These are phyloP conservation scores for Tipula confusa DNA, from an alignment of 2,888 invertebrate species.

Conservation along the genomic window DNA sequence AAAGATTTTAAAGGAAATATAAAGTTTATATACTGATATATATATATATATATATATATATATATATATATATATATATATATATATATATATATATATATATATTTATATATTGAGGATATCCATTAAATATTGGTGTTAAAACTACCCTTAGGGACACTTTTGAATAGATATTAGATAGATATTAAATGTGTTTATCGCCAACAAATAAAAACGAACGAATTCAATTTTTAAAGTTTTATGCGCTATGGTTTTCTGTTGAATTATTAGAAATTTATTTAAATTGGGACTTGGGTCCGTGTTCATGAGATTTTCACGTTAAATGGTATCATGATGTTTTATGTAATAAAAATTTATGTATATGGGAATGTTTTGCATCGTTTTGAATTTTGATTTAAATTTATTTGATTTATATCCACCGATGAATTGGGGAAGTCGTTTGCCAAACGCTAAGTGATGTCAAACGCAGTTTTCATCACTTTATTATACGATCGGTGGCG, in stretches of 20 bases:
- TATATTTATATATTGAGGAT: neutral
- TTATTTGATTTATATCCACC: neutral
- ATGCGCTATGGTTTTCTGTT: neutral
- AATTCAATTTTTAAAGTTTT: neutral
- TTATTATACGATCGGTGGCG: too few relatives aligned
- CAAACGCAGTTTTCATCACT: too few relatives aligned
- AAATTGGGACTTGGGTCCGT: neutral
- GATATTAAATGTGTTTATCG: neutral
- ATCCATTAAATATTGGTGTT: neutral
- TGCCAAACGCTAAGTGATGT: too few relatives aligned
- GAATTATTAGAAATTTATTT: neutral
- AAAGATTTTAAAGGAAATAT: too few relatives aligned
- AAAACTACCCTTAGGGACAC: neutral
- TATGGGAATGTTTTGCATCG: neutral
- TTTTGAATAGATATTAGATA: conserved; percentile 6
- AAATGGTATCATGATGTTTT: neutral
- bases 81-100: too few relatives aligned
- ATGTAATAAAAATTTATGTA: neutral
- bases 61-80: too few relatives aligned
- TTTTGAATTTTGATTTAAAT: neutral
- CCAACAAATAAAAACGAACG: neutral
- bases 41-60: too few relatives aligned
- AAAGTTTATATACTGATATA: too few relatives aligned
- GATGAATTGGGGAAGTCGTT: too few relatives aligned
- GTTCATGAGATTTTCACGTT: neutral